Base-by-base conservation (phyloP, 2,888 invertebrate genomes). In the Drosophila melanosoma region DNA sequence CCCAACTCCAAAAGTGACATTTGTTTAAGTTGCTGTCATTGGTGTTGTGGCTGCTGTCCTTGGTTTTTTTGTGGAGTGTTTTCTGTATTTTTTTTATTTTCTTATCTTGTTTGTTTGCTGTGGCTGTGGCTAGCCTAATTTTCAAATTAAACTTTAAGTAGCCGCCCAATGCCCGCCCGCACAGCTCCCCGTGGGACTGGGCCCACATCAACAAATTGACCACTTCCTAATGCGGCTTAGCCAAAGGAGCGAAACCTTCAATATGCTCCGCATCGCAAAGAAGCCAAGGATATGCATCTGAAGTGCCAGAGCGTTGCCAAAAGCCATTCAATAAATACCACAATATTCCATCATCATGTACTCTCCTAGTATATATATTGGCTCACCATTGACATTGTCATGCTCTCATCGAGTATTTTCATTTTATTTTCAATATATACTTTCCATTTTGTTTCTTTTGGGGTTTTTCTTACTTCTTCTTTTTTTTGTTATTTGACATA, bases 261-360 rank as follows among this genome's bases (percentile, higher is more conserved):
- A 77, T 52, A 32, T 69, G 51, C 51, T 49, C 60, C 65, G 51
- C 51, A 45, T 60, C 59, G 42, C 49, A 5, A 38, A 36, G 26
- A 38, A 57, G 42, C 51, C 12, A 49, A 49, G 63, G 79, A 64
- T 79, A 66, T 67, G 61, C 35, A 52, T 66, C 40, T 66, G 56
- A 42, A 53, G 66, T 54, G 56, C 12, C 57, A 51, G 40, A 17
- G 58, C 40, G 56, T 58, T 68, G 74, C 58, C 80, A 76, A 80
- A 80, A 82, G 74, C 87, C 78, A 84, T 89, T 87, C 89, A 89
- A 85, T 85, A 85, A 85, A 87, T 87, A 82, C 89, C 85, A 85
- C 87, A 85, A 83, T 85, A 80, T 89, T 82, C 76, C 77, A 77
- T 72, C 77, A 67, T 70, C 75, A 67, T 68, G 64, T 57, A 68